Evolutionary conservation across 2,888 invertebrate species (phyloP), one percentile per base, ranked within the genome.

Genomic region (Scaptomyza flava): DNA sequence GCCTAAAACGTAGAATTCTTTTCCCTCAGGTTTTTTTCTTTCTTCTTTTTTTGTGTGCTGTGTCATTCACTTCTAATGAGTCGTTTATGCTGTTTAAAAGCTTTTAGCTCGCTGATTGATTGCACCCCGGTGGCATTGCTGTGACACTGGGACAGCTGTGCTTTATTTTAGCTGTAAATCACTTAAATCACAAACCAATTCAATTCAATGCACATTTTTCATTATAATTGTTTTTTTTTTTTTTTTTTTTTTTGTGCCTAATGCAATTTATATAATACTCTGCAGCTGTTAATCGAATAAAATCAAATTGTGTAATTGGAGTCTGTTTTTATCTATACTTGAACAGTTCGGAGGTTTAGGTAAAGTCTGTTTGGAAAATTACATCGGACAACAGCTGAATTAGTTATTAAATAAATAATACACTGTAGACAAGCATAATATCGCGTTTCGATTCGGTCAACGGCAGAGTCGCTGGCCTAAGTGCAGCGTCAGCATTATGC

Each of bases 41-140:
- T 9, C 17, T 41, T 9, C 9, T 9, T 9, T 38, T 36, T 54
- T 36, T 31, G 8, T 31, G 5, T 6, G 27, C 6, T 59, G 56
- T 51, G 61, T 50, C 72, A 43, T 30, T n/a, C 60, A 53, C 60
- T 63, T 63, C 73, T 72, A 72, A 72, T 60, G 75, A 66, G 46
- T 50, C 60, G 52, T 67, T 71, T 60, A 61, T 75, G 71, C 67
- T 60, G 63, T 67, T 75, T 69, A 69, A 73, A 38, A 43, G 69
- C 65, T 65, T 73, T 69, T 33, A 34, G 33, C 41, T 11, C 36
- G 6, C 47, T 71, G 67, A 75, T 75, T 75, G 76, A 75, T 75
- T 71, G 75, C 71, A 61, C 63, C 48, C 74, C 67, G 71, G 71
- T 71, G 71, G 43, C 48, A 48, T 30, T 47, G 34, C 52, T 41